Evolutionary conservation across 2,113 vertebrate genomes (phyloP), one percentile per base, ranked within the genome.

Genomic region (Callionymus lyra): DNA sequence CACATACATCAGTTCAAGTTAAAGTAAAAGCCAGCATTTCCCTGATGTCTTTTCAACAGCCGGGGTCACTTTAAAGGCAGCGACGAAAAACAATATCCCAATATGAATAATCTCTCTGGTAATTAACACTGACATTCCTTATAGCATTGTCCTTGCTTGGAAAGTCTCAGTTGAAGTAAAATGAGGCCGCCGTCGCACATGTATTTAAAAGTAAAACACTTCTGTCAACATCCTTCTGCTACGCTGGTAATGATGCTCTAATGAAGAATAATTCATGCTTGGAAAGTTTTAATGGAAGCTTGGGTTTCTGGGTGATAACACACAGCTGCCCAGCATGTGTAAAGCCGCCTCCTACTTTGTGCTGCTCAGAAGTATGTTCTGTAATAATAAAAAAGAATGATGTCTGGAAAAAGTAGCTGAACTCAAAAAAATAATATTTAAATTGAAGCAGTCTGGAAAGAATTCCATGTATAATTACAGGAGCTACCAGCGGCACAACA

Each of bases 71-170:
- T 13, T 0, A 12, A 47, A 47, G 43, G 41, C 58, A 12, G 31
- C 16, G 1, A 18, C 45, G 16, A 44, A 72, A 75, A 79, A 71
- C 65, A 58, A 61, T 59, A 62, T 59, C 61, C 36, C 51, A 41
- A 57, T 49, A 69, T 34, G 38, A 27, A 58, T 46, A 41, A 46
- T 41, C 34, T 64, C 52, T 66, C 21, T 27, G 4, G 71, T 80
- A 68, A 79, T 78, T 67, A 76, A 67, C 66, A 49, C 44, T 57
- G 72, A 68, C 65, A 27, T 27, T 8, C 21, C 21, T 27, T 27
- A 27, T 5, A 27, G 21, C 21, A 27, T 27, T 27, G 21, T 27
- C 21, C 21, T 27, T 27, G 21, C 21, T 4, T 5, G 21, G 21
- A 8, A 27, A 8, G 57, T 61, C 52, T 13, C 40, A 45, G 75